Evolutionary conservation across 2,888 invertebrate genomes (phyloP).

Genomic region (Drosophila crucigera): DNA sequence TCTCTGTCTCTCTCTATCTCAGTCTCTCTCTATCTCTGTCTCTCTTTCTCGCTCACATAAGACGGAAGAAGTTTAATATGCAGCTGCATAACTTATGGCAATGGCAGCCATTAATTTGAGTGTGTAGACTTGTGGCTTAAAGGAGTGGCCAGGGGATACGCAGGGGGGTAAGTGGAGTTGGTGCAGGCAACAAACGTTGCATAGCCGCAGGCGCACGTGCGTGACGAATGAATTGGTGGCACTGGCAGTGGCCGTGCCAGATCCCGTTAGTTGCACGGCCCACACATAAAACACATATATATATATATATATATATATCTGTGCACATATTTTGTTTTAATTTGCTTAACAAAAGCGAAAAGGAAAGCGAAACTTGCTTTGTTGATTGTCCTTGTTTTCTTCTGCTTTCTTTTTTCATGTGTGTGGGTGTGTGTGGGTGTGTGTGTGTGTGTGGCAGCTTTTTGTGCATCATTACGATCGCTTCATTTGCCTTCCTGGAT

Average conservation of each 20-base stretch:
- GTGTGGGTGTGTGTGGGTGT: too few relatives aligned
- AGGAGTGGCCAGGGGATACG: not conserved
- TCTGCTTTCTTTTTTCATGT: not conserved
- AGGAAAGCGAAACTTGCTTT: conserved; percentile 47
- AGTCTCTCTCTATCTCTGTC: not conserved
- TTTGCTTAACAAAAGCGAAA: conserved; percentile 67
- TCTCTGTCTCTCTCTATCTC: conserved; percentile 14
- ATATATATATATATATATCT: too few relatives aligned
- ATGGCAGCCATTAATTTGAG: conserved; percentile 77
- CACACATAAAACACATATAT: not conserved
- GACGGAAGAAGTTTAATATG: conserved; percentile 68
- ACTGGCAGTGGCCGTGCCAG: not conserved
- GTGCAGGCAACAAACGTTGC: conserved; percentile 58
- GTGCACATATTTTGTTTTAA: conserved; percentile 75
- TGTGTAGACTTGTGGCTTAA: conserved; percentile 25
- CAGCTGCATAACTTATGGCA: conserved; percentile 79
- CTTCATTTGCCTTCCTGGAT: conserved; percentile 81
- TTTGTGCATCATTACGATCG: conserved; percentile 67
- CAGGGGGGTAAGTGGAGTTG: not conserved
- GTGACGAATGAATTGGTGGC: conserved; percentile 54
- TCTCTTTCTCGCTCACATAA: conserved; percentile 6
- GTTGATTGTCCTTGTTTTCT: not conserved
- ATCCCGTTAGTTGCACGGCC: conserved; percentile 25
- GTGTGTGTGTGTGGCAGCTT: conserved; percentile 11
- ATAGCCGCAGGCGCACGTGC: conserved; percentile 81